These are phyloP conservation scores for Centruroides sculpturatus DNA, from an alignment of 1,140 invertebrate genomes.

Conservation along the genomic window DNA sequence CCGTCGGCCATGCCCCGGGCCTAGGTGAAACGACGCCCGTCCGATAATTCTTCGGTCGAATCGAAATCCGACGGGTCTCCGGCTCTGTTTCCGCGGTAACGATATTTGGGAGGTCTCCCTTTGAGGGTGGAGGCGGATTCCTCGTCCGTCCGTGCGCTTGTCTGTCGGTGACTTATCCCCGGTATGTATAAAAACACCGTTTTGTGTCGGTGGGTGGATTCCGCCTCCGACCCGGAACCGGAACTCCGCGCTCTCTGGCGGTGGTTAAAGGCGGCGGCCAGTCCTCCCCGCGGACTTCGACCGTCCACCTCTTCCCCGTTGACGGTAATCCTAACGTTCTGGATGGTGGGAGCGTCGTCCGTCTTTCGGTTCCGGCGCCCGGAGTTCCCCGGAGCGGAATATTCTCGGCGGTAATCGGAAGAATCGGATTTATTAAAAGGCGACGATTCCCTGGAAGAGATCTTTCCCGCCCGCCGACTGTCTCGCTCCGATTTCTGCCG, in stretches of 20 bases:
- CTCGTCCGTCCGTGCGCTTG: slow-evolving; percentile 2
- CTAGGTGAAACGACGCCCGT: too few species aligned
- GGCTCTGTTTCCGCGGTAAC: too few species aligned
- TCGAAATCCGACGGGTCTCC: too few species aligned
- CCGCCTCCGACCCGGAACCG: slow-evolving; percentile 9
- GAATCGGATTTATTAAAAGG: background rate
- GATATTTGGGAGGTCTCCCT: background rate
- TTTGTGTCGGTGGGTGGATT: slow-evolving; percentile 3
- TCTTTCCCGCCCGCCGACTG: slow-evolving; percentile 4
- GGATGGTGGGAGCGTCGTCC: background rate
- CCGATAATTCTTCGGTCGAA: too few species aligned
- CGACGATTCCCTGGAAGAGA: slow-evolving; percentile 11
- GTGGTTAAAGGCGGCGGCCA: slow-evolving; percentile 10
- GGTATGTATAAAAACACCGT: slow-evolving; percentile 15
- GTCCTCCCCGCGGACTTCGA: slow-evolving; percentile 6
- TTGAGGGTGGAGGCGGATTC: background rate
- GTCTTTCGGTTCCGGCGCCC: background rate
- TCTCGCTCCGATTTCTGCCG: slow-evolving; percentile 8
- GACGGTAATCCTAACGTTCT: slow-evolving; percentile 9
- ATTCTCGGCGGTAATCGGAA: slow-evolving; percentile 7
- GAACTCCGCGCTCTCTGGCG: slow-evolving; percentile 13
- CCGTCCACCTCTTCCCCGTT: slow-evolving; percentile 11
- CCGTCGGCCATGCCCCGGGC: too few species aligned
- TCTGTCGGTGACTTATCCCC: slow-evolving; percentile 11
- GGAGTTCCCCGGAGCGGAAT: slow-evolving; percentile 8